Evolutionary conservation across 2,888 invertebrate genomes (phyloP), one percentile per base, ranked within the genome.

Genomic region (Cephus sareptanus): DNA sequence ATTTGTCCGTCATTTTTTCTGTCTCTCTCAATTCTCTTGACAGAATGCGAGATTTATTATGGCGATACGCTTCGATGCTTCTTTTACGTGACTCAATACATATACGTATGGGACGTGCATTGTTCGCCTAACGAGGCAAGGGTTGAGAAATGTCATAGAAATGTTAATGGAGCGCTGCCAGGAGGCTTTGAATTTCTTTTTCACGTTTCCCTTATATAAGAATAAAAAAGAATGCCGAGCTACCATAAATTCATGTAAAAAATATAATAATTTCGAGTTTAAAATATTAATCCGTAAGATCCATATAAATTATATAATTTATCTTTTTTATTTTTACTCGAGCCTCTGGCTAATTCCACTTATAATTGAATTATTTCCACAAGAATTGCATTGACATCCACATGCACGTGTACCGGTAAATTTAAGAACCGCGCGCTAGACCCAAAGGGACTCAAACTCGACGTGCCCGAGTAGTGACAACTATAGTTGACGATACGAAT

Each of bases 91-190:
- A 15, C 56, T 56, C 56, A 23, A 23, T 56, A 56, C 56, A 23
- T 56, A 56, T 56, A 56, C 56, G 23, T 56, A 56, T 9, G 23
- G 23, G 6, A 56, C 56, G 56, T 56, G 56, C 56, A 56, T 56
- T 56, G 56, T 56, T 56, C 56, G 23, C 56, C 23, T 56, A 56
- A 56, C 56, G 23, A 56, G 56, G 23, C 23, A 71, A 71, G 71
- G 71, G 71, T 71, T 71, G 31, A 71, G 73, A 82, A 82, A 82
- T 82, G 80, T 78, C 81, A 83, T 74, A 73, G 70, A 81, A 82
- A 83, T 83, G 81, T 80, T 83, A 83, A 81, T 79, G 79, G 81
- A 75, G 34, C 79, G 69, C 70, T 34, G 79, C 37, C 34, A 31
- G 74, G 1, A n/a, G 23, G 34, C 56, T 56, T 23, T 23, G 23